Base-by-base conservation (phyloP, 2,113 vertebrate species). In the Zosterops lateralis region DNA sequence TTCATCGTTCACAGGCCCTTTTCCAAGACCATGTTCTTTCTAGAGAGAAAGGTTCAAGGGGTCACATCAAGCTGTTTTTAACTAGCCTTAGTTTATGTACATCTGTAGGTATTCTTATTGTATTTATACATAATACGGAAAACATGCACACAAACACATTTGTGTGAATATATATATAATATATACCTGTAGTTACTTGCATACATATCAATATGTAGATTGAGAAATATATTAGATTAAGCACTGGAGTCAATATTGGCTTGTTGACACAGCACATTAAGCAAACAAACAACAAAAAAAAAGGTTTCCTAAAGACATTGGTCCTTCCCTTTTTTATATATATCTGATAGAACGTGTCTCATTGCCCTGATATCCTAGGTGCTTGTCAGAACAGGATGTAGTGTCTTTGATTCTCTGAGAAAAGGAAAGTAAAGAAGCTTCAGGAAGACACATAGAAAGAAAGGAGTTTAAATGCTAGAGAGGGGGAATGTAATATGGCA, bases 21-120 rank as follows among this genome's bases (percentile, higher is more conserved):
- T 83, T 75, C 84, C 48, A 91, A 92, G 79, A 76, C 44, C 0
- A 0, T 7, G 1, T 57, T 84, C 51, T 67, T 34, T 60, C 71
- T 83, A 67, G 78, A 94, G 67, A 84, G 75, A 34, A 61, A 82
- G 56, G 62, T 88, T 95, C 80, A 91, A 91, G 42, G 19, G 31
- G 17, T 86, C 56, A 60, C 62, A 79, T 74, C 28, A 73, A 86
- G 48, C 61, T 81, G 17, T 86, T 91, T 95, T 74, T 83, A 58
- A 66, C 7, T 42, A 14, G 16, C 64, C 51, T 54, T 80, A 88
- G 42, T 85, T 91, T 92, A 70, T 31, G 29, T 83, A 36, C 15
- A 1, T 74, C 44, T 77, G 28, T 83, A 77, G 38, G 34, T 62
- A 73, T 54, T 38, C 34, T 70, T 60, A 25, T 9, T 17, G 9